phyloP scores from a whole-genome alignment of 2,888 invertebrate genomes.

The Rhagonycha fulva region DNA sequence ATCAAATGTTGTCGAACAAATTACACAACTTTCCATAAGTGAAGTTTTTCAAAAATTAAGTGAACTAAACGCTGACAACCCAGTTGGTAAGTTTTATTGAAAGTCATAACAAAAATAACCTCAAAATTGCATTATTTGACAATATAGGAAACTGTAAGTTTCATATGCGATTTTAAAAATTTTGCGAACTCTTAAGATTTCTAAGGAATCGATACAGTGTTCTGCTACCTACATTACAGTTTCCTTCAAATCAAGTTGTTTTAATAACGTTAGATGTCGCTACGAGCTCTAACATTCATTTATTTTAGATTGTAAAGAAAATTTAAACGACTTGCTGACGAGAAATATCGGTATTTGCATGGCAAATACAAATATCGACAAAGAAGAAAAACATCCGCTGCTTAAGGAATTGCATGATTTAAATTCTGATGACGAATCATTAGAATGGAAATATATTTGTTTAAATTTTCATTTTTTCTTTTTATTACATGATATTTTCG shows the following conservation, averaged over 20 bases:
- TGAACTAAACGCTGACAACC: constrained; percentile 34
- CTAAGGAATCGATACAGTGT: background rate
- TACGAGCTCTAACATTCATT: background rate
- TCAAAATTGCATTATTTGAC: background rate
- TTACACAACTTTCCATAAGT: constrained; percentile 32
- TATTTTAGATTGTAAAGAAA: background rate
- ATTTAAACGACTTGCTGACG: background rate
- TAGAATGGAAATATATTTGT: constrained; percentile 55
- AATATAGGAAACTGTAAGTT: background rate
- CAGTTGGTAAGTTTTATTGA: constrained; percentile 25
- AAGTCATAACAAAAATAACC: background rate
- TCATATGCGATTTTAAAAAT: too few species aligned
- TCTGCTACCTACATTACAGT: background rate
- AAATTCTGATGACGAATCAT: constrained; percentile 32
- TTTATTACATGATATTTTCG: constrained; percentile 41
- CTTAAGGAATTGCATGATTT: constrained; percentile 10
- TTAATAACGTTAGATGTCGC: background rate
- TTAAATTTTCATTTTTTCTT: constrained; percentile 56
- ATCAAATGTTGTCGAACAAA: background rate
- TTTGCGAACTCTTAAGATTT: too few species aligned
- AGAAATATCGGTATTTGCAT: background rate
- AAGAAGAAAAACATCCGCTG: background rate
- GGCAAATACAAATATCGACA: background rate
- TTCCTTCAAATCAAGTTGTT: background rate
- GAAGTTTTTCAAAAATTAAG: constrained; percentile 36